These are phyloP conservation scores for Yasuhikotakia modesta DNA, from an alignment of 2,797 vertebrate genomes.

Conservation along the genomic window DNA sequence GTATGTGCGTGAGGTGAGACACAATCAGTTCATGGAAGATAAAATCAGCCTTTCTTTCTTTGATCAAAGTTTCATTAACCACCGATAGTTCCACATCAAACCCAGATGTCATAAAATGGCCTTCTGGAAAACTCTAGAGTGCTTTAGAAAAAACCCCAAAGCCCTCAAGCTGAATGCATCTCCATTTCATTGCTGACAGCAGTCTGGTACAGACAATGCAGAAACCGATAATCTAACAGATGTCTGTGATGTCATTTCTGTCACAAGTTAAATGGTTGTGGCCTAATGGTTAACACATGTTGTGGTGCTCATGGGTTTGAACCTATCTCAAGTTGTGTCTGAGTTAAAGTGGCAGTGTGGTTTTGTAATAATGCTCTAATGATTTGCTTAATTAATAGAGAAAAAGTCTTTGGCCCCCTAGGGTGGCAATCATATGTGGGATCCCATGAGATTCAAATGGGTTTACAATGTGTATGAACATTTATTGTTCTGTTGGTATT, in stretches of 20 bases:
- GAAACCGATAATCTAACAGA: not conserved
- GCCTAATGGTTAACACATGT: not conserved
- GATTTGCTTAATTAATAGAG: too few species aligned
- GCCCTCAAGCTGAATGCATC: conserved; percentile 24
- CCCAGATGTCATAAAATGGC: conserved; percentile 44
- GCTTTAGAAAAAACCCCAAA: conserved; percentile 28
- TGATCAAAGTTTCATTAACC: conserved; percentile 58
- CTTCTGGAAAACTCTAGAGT: conserved; percentile 27
- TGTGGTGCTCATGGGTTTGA: not conserved
- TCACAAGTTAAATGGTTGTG: not conserved
- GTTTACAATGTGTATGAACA: too few species aligned
- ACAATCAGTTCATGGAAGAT: conserved; percentile 37
- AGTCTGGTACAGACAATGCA: not conserved
- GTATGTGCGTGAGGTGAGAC: conserved; percentile 37
- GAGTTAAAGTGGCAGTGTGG: too few species aligned
- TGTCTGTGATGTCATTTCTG: not conserved
- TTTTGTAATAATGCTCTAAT: too few species aligned
- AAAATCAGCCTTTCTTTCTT: conserved; percentile 45
- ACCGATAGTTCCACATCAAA: conserved; percentile 45
- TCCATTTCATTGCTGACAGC: not conserved
- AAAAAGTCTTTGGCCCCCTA: too few species aligned
- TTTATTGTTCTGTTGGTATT: too few species aligned
- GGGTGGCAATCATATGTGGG: too few species aligned
- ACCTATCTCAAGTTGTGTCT: not conserved
- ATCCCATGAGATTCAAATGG: too few species aligned